A percentile compares a stretch with the other conserved stretches of the same genome.
phyloP scores from a whole-genome alignment of 2,113 vertebrate species.

The Bostrychus sinensis region DNA sequence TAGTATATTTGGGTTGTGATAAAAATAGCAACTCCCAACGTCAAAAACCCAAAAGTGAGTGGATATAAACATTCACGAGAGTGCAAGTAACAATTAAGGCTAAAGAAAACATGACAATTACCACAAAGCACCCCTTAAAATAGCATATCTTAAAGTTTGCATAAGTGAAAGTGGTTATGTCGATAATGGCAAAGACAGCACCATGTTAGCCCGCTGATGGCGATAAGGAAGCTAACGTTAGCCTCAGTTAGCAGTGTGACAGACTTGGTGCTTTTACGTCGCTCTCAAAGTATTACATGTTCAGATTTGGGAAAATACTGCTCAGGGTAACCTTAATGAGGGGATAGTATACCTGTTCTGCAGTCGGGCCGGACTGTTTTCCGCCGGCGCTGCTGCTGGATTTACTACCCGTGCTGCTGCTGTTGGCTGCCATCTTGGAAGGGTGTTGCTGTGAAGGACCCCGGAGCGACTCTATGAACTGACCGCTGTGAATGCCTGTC shows the following conservation, averaged over 20 bases:
- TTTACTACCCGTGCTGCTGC: slow-evolving; percentile 77
- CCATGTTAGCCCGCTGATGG: slow-evolving; percentile 9
- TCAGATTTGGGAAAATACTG: fast-evolving
- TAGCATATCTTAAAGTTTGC: fast-evolving
- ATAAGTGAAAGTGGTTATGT: neutral
- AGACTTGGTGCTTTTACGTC: neutral
- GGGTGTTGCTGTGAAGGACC: slow-evolving; percentile 62
- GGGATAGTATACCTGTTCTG: slow-evolving; percentile 70
- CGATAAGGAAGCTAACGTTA: slow-evolving; percentile 49
- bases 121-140: neutral
- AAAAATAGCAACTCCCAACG: slow-evolving; percentile 39
- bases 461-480: neutral
- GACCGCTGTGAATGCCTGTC: slow-evolving; percentile 41
- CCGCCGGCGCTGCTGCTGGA: slow-evolving; percentile 52
- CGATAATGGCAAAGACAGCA: slow-evolving; percentile 7
- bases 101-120: neutral
- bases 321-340: fast-evolving
- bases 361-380: slow-evolving; percentile 74
- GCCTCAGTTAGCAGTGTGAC: slow-evolving; percentile 17
- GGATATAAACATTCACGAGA: fast-evolving
- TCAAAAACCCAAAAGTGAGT: neutral
- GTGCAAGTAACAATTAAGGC: too few relatives aligned
- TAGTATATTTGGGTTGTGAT: neutral
- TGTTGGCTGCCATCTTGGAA: slow-evolving; percentile 84
- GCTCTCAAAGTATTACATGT: fast-evolving